Percentiles rank a stretch among this genome's conserved stretches.
Evolutionary conservation across 2,797 vertebrate species (phyloP).

Genomic region (Myoxocephalus aenaeus): DNA sequence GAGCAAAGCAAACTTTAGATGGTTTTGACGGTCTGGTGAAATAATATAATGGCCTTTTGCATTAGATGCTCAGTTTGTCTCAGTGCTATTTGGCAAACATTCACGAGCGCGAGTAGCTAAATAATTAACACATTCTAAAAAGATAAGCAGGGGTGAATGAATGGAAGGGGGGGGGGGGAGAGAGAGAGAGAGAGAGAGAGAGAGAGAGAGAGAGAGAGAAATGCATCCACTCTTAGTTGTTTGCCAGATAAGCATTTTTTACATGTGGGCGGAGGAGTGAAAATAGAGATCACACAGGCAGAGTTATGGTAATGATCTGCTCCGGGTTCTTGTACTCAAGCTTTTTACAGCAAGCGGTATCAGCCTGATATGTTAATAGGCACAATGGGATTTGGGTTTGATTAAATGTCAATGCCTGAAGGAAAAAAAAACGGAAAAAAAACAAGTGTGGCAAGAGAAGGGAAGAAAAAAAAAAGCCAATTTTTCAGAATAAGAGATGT

Average conservation of each 20-base stretch:
- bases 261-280: constrained; percentile 64
- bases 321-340: constrained; percentile 70
- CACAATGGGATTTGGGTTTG: constrained; percentile 82
- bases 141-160: constrained; percentile 65
- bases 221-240: constrained; percentile 54
- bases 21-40: constrained; percentile 64
- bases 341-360: constrained; percentile 77
- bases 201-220: constrained; percentile 34
- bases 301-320: constrained; percentile 81
- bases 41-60: constrained; percentile 61
- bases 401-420: constrained; percentile 84
- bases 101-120: constrained; percentile 65
- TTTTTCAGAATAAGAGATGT: constrained; percentile 69
- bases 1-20: constrained; percentile 30
- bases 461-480: constrained; percentile 17
- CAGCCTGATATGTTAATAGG: constrained; percentile 83
- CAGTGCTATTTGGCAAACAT: constrained; percentile 57
- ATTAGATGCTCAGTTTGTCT: constrained; percentile 59
- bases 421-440: constrained; percentile 43
- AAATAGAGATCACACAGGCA: constrained; percentile 75
- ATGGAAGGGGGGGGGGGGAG: constrained; percentile 22
- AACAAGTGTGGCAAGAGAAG: constrained; percentile 22
- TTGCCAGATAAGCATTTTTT: constrained; percentile 80
- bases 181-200: constrained; percentile 27
- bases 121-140: constrained; percentile 81